Base-by-base conservation (phyloP, 2,888 invertebrate species). In the Erebia aethiops region DNA sequence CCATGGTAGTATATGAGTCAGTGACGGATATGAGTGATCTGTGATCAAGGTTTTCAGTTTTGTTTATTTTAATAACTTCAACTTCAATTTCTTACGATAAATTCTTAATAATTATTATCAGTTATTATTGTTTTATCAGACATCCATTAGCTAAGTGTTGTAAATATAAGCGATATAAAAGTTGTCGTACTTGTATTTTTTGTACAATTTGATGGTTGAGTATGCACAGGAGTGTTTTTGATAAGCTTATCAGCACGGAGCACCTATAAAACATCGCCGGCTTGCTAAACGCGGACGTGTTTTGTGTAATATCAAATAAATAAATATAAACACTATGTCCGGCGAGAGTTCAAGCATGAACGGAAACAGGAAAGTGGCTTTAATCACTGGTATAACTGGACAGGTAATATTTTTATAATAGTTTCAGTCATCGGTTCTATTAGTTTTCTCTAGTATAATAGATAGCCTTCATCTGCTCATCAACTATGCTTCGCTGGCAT, bases 341-440 rank as follows among this genome's bases (percentile, higher is more conserved):
- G 92, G 89, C 13, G 92, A 92, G 79, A 82, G 82, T 13, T 79
- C 87, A 1, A 77, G 73, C 49, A 58, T 66, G 1, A 80, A 78
- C 70, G 81, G 77, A 43, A 87, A 85, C 69, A 92, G 88, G 80
- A 96, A 96, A 89, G 95, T 98, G 64, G 99, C 99, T 13, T 93
- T 99, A 71, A 97, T 99, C 82, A 99, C 99, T 73, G 99, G 99
- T 77, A 99, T 99, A 74, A 98, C 98, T 56, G 99, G 99, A 51
- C 99, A 99, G 96, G 99, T 99, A 95, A 49, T 58, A 57, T 16
- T 14, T 35, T 13, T 35, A 10, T 52, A 51, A 16, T 57, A 26
- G 10, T 16, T 18, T 9, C 18, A 54, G 54, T 51, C 10, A 4
- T 49, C 2, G 49, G 14, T 51, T 14, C 7, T 51, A n/a, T n/a